Base-by-base conservation (phyloP, 53 echinoderm and acorn worm genomes). In the Echinarachnius parma region DNA sequence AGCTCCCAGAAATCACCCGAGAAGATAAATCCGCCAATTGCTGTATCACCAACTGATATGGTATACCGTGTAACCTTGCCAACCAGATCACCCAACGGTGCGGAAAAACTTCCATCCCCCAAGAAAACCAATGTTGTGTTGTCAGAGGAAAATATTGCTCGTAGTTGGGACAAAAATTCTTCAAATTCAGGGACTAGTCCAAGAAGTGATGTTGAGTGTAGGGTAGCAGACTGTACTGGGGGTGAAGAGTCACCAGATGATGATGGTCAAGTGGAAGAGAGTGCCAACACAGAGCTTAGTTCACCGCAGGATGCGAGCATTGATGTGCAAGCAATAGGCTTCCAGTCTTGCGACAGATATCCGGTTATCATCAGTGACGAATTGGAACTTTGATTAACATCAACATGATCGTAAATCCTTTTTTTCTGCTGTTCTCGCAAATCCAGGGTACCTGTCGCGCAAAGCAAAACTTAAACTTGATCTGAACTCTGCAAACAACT, bases 301-400 rank as follows among this genome's bases (percentile, higher is more conserved):
- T 26, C 60, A 31, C 10, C 60, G 9, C 5, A 19, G n/a, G n/a
- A n/a, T n/a, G n/a, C n/a, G 4, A 5, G n/a, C n/a, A n/a, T n/a
- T n/a, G n/a, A n/a, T n/a, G 16, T 59, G 31, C 9, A 2, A 9
- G n/a, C 33, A 59, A 20, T 18, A 22, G 3, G 37, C 34, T 14
- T 23, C 62, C 1, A 22, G 21, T 13, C 9, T 16, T 9, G 16
- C 46, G 13, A 20, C 48, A 3, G 20, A 29, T 76, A 61, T 42
- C 77, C 77, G 1, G 21, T 76, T 48, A 76, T 76, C 46, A 76
- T 76, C 60, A 76, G 77, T 21, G 60, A 61, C 47, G 77, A 48
- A 30, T 29, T 60, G 30, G 77, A 60, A 21, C 77, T 76, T 20
- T 75, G 76, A 75, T 45, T 24, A 42, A 42, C 42, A 42, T 13